Evolutionary conservation across 2,113 vertebrate species (phyloP).

Genomic region (Pollachius pollachius): DNA sequence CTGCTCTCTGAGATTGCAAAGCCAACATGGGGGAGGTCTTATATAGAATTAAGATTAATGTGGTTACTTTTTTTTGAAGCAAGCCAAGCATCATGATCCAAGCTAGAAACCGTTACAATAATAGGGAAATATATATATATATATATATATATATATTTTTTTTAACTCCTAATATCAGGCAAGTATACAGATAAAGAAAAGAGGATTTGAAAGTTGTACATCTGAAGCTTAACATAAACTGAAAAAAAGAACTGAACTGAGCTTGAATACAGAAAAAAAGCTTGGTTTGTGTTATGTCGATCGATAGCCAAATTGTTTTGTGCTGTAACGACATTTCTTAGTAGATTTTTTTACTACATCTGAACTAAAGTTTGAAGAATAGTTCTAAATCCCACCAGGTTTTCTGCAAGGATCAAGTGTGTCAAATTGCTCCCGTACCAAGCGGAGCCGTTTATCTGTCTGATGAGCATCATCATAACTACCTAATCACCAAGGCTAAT

Average conservation of each 20-base stretch:
- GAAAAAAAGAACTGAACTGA: background rate
- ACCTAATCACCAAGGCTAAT: slow-evolving; percentile 68
- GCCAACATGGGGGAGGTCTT: slow-evolving; percentile 1
- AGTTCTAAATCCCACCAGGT: background rate
- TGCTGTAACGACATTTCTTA: background rate
- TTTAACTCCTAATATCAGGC: too few species aligned
- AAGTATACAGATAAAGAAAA: too few species aligned
- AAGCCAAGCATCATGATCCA: too few species aligned
- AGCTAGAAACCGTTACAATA: too few species aligned
- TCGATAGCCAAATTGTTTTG: background rate
- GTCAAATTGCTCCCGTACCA: slow-evolving; percentile 25
- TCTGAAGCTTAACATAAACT: slow-evolving; percentile 2
- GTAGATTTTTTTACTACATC: background rate
- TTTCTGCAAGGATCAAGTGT: slow-evolving; percentile 27
- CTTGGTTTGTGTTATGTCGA: too few species aligned
- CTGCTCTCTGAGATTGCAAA: slow-evolving; percentile 41
- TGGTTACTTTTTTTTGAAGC: too few species aligned
- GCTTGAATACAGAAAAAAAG: background rate
- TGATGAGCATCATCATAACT: slow-evolving; percentile 62
- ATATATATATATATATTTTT: too few species aligned
- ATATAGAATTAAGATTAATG: too few species aligned
- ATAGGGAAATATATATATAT: too few species aligned
- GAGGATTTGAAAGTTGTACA: background rate
- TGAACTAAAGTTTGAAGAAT: background rate
- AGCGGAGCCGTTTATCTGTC: slow-evolving; percentile 48